Base-by-base conservation (phyloP, 2,797 vertebrate species). In the Vipera latastei region DNA sequence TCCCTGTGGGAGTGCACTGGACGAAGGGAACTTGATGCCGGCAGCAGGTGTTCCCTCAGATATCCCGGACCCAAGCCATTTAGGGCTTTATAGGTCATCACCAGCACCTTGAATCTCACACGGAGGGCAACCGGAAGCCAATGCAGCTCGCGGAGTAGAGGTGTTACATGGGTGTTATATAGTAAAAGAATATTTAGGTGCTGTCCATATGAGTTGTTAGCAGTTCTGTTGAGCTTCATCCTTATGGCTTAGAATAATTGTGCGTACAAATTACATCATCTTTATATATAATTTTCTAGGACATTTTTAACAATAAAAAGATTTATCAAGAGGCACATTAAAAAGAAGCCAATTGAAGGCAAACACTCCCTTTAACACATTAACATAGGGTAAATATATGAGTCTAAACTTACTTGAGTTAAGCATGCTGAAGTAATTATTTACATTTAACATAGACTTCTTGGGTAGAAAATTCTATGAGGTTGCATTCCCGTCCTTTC, bases 371-470 rank as follows among this genome's bases (percentile, higher is more conserved):
- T 55, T 26, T 53, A 12, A 65, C 11, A 1, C 16, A 57, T 51
- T 32, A 13, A 86, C 26, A 28, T 48, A 48, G 26, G 28, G n/a
- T 63, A 63, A 87, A 38, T 28, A 7, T 57, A 60, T 12, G 18
- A 55, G 2, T 0, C 48, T 87, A 0, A 57, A 0, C 0, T 32
- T 85, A 14, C 16, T 18, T 28, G 20, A n/a, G 90, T 25, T 9
- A 51, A 57, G n/a, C 18, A 59, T 38, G 1, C 38, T 65, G 44
- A 11, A 93, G 89, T 26, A 78, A 56, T 22, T 92, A 89, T 13
- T 60, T 83, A 60, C 16, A 32, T 28, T 8, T 65, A 89, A 53
- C 18, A 48, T 88, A 44, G 73, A 25, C 44, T 25, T 83, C 73
- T 48, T 20, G 20, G 20, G 12, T 48, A 32, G 18, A 0, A 89